Evolutionary conservation across 2,797 vertebrate species (phyloP), one percentile per base, ranked within the genome.

Genomic region (Cottoperca gobio): DNA sequence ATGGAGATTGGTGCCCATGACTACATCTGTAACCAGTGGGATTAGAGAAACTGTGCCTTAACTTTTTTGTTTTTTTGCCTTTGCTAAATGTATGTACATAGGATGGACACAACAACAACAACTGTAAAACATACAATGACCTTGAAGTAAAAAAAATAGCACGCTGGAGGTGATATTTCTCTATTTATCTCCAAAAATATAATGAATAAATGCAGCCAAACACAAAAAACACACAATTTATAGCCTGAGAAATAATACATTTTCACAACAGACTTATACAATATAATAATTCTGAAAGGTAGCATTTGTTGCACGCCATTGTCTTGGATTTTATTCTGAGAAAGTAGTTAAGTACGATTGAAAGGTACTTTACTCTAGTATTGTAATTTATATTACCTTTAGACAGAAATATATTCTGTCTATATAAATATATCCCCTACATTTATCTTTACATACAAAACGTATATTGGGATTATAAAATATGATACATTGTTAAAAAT

Each of bases 1-100:
- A 42, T 76, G 78, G 85, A 77, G 86, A 82, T 70, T 76, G 76
- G 76, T 69, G 69, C 76, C 65, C 64, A 73, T 81, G 67, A 86
- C 68, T 75, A 59, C 53, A 78, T 72, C 70, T 58, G 61, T 79
- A 74, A 58, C 64, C 57, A 79, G 76, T 10, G 11, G 69, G 80
- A 81, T 78, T 50, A 82, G 12, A 69, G 50, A 72, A 85, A 76
- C 74, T 77, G 75, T 75, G 17, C 26, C 2, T 52, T 19, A 24
- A 71, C 17, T 64, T 68, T 28, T 49, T 46, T 21, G 19, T 39
- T 59, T 50, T 64, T 70, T 69, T 19, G 43, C 24, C 33, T 23
- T 3, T 42, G 19, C 17, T 42, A 24, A 39, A 59, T 52, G 5
- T 11, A 71, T 46, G 0, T 16, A 16, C 4, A 53, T 5, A 11